A percentile compares a stretch with the other conserved stretches of the same genome.
These are phyloP conservation scores for Hyperoplus immaculatus DNA, from an alignment of 2,797 vertebrate genomes.

Conservation along the genomic window DNA sequence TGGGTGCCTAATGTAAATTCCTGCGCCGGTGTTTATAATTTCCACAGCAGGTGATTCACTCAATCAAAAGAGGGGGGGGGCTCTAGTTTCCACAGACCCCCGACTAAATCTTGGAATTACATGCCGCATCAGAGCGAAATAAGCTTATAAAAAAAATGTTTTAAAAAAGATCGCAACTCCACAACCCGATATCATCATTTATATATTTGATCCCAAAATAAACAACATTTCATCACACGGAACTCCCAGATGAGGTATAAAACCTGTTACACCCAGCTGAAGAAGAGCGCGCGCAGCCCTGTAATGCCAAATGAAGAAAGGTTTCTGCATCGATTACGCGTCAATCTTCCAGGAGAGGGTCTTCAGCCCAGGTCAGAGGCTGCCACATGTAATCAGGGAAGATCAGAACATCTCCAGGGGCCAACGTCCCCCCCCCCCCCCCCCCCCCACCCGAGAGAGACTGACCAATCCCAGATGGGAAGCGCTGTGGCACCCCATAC, in stretches of 20 bases:
- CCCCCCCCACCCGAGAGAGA: slow-evolving; percentile 34
- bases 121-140: slow-evolving; percentile 43
- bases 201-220: slow-evolving; percentile 43
- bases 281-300: slow-evolving; percentile 65
- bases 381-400: slow-evolving; percentile 87
- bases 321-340: slow-evolving; percentile 86
- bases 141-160: neutral
- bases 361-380: slow-evolving; percentile 82
- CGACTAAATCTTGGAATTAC: slow-evolving; percentile 59
- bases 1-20: slow-evolving; percentile 83
- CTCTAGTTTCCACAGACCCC: slow-evolving; percentile 63
- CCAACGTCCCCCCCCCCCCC: slow-evolving; percentile 21
- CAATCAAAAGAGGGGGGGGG: slow-evolving; percentile 64
- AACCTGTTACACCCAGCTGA: slow-evolving; percentile 69
- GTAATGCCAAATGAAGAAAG: slow-evolving; percentile 77
- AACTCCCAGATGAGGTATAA: slow-evolving; percentile 67
- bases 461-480: slow-evolving; percentile 86
- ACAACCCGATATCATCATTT: slow-evolving; percentile 7
- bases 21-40: slow-evolving; percentile 81
- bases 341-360: slow-evolving; percentile 85
- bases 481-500: slow-evolving; percentile 62
- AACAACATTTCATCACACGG: slow-evolving; percentile 51
- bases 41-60: slow-evolving; percentile 83
- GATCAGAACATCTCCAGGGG: slow-evolving; percentile 79
- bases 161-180: slow-evolving; percentile 13